Base-by-base conservation (phyloP, 1,140 invertebrate species). In the Penaeus indicus region DNA sequence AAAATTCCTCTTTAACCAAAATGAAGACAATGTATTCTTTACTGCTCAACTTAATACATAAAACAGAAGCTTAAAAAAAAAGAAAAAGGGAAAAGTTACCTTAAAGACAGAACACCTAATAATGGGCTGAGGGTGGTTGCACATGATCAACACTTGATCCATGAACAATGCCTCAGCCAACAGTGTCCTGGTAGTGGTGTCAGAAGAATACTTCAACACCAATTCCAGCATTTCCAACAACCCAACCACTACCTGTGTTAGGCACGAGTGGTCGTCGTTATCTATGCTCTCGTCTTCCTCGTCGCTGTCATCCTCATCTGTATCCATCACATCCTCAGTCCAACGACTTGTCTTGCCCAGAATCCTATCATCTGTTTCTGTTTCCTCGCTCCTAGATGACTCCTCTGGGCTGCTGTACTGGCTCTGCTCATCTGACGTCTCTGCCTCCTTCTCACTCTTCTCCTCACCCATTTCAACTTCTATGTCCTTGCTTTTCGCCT, bases 91-190 rank as follows among this genome's bases (percentile, higher is more conserved):
- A 27, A 27, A n/a, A 21, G 8, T 82, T 47, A 88, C 86, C 86
- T 88, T 88, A 16, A 88, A 64, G 61, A 88, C 81, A 63, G 86
- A 80, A 54, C n/a, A 38, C 22, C 80, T 42, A 7, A 88, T 88
- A 69, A 77, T 60, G 62, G 86, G 86, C 18, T 88, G 86, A 27
- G 86, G 86, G 60, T 88, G 86, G 38, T 88, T 88, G 63, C 69
- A 69, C 86, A 88, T 88, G n/a, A 88, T 72, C n/a, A 83, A 27
- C 7, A 81, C 63, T 54, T 88, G 86, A 42, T 88, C 86, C 80
- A 82, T 88, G 38, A 69, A 75, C 8, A 88, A 54, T 16, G 86
- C 86, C 32, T 88, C 86, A 63, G 80, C 67, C 32, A 88, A 77
- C 47, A 88, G 61, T 42, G 86, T 88, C 25, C 81, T 60, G 27